Evolutionary conservation across 1,140 invertebrate genomes (phyloP).

Genomic region (Ceratosolen fusciceps): DNA sequence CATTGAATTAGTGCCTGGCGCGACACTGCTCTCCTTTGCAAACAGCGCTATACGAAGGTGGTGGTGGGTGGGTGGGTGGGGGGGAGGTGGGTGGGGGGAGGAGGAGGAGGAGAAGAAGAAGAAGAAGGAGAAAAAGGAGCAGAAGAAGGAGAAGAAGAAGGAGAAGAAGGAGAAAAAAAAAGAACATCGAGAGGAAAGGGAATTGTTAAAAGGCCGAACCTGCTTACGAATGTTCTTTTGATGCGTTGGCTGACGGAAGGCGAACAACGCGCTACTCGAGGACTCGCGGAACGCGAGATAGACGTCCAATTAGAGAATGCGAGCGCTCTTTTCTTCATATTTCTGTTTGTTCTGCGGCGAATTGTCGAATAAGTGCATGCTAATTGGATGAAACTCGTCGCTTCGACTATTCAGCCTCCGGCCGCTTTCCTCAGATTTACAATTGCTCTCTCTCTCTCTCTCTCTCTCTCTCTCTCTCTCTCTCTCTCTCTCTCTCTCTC

Average conservation of each 20-base stretch:
- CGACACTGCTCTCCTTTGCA: neutral
- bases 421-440: neutral
- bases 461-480: too few species aligned
- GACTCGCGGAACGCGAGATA: neutral
- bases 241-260: neutral
- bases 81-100: neutral
- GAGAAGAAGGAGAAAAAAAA: neutral
- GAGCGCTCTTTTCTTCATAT: slow-evolving; percentile 10
- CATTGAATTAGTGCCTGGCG: slow-evolving; percentile 28
- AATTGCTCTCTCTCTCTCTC: neutral
- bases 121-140: neutral
- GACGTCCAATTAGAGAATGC: slow-evolving; percentile 39
- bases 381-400: slow-evolving; percentile 30
- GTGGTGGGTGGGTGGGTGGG: too few species aligned
- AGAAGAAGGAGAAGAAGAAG: neutral
- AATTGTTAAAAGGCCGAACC: neutral
- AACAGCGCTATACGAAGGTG: neutral
- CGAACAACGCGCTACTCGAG: slow-evolving; percentile 22
- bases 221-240: slow-evolving; percentile 28
- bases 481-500: too few species aligned
- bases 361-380: slow-evolving; percentile 29
- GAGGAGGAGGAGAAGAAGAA: neutral
- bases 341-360: slow-evolving; percentile 15
- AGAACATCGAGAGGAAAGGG: neutral
- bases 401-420: neutral